Conservation (phyloP, 2,888 invertebrate species). For the Drosophila mimetica region DNA sequence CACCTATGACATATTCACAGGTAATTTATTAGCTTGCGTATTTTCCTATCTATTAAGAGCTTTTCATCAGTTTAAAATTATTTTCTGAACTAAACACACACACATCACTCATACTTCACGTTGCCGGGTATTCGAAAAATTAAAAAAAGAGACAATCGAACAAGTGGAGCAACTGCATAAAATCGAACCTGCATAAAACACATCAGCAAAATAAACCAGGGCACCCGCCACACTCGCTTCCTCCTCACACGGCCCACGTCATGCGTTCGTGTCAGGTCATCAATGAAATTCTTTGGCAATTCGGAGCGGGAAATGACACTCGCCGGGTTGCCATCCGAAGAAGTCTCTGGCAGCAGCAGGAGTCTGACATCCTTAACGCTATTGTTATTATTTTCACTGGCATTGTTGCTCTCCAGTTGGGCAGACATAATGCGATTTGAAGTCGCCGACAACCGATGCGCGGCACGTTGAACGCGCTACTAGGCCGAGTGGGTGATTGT, state of each 20-base stretch:
- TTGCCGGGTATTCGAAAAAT: slow-evolving; percentile 8
- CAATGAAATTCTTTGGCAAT: slow-evolving; percentile 62
- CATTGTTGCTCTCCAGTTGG: slow-evolving; percentile 30
- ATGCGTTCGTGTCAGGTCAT: slow-evolving; percentile 53
- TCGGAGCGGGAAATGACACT: slow-evolving; percentile 34
- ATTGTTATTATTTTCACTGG: slow-evolving; percentile 35
- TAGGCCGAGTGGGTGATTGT: slow-evolving; percentile 46
- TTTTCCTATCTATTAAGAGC: neutral
- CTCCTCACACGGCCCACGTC: slow-evolving; percentile 13
- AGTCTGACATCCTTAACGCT: slow-evolving; percentile 59
- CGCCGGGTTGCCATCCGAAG: slow-evolving; percentile 6
- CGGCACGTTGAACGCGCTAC: slow-evolving; percentile 56
- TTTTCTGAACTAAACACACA: slow-evolving; percentile 27
- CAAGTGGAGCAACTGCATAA: slow-evolving; percentile 34
- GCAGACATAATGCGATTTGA: slow-evolving; percentile 47
- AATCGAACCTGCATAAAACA: slow-evolving; percentile 72
- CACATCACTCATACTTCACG: slow-evolving; percentile 56
- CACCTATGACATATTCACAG: slow-evolving; percentile 11
- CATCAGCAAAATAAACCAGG: slow-evolving; percentile 78
- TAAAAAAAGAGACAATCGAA: slow-evolving; percentile 18
- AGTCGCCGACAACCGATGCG: slow-evolving; percentile 43
- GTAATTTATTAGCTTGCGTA: neutral
- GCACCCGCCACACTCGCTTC: slow-evolving; percentile 65
- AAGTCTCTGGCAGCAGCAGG: slow-evolving; percentile 43
- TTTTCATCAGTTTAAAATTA: neutral